Evolutionary conservation across 2,888 invertebrate species (phyloP).

Genomic region (Leptopterna dolabrata): DNA sequence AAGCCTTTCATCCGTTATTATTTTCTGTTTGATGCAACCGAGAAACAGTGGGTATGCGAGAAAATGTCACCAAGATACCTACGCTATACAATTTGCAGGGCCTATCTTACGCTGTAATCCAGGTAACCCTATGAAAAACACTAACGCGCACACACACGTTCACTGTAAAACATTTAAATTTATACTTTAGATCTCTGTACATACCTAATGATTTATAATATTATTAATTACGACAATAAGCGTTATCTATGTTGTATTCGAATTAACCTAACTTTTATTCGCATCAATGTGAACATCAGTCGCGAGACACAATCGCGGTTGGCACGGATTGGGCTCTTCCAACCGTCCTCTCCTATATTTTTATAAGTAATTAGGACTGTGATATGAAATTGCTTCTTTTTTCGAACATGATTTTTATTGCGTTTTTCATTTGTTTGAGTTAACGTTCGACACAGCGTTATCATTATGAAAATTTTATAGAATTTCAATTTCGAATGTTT

Average conservation of each 20-base stretch:
- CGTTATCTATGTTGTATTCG: background rate
- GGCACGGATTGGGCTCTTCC: background rate
- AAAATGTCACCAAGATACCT: too few relatives aligned
- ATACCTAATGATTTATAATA: background rate
- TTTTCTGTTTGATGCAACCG: too few relatives aligned
- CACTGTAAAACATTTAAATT: background rate
- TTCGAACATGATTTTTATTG: background rate
- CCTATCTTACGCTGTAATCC: too few relatives aligned
- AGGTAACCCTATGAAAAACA: too few relatives aligned
- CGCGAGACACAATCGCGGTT: background rate
- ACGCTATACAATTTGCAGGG: too few relatives aligned
- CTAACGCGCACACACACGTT: too few relatives aligned
- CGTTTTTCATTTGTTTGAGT: background rate
- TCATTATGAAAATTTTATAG: background rate
- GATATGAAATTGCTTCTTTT: conserved; percentile 54
- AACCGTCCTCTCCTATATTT: conserved; percentile 49
- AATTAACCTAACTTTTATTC: background rate
- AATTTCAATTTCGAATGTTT: background rate
- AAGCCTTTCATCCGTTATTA: too few relatives aligned
- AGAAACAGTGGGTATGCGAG: too few relatives aligned
- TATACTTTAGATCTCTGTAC: background rate
- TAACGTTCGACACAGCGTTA: background rate
- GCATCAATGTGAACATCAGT: background rate
- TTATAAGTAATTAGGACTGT: conserved; percentile 60
- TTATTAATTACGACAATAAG: conserved; percentile 32